Evolutionary conservation across 2,113 vertebrate species (phyloP), one percentile per base, ranked within the genome.

Genomic region (Nicator chloris): DNA sequence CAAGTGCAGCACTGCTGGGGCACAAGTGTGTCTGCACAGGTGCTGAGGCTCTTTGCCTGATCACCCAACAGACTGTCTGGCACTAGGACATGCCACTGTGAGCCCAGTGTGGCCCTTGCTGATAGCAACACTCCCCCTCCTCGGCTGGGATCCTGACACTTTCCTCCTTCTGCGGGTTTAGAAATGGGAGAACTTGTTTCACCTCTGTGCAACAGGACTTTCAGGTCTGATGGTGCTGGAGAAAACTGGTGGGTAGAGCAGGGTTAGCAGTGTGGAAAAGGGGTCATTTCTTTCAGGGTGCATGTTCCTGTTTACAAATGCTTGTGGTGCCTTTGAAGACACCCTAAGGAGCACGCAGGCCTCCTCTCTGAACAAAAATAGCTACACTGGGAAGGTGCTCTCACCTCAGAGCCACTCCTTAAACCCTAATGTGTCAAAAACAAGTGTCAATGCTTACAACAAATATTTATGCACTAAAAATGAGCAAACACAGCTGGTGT

Each of bases 111-210:
- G 39, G 26, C 40, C 35, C 51, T 50, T 59, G 56, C 23, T 63
- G 37, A 30, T 3, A 53, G 45, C 70, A 88, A 3, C 39, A 3
- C 47, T 49, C 17, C 26, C 30, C 51, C 37, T 69, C 19, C 51
- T 56, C 5, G 3, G 23, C 53, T 12, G 54, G 37, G 37, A 56
- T 16, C 28, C 31, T 0, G 1, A 42, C 0, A 0, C 23, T 60
- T 72, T 31, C 42, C 59, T 84, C 54, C 73, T 82, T 13, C 30
- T 6, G 3, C 0, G 37, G 53, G 17, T 86, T 89, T 79, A 51
- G 82, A 39, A 68, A 57, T 4, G 7, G n/a, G 42, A 50, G 80
- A 85, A 79, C 73, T 76, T 1, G 61, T 78, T 91, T 39, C 53
- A 68, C 61, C 50, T 63, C 70, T n/a, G 47, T 42, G 40, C 61